These are phyloP conservation scores for Corapipo altera DNA, from an alignment of 2,113 vertebrate species.

Conservation along the genomic window DNA sequence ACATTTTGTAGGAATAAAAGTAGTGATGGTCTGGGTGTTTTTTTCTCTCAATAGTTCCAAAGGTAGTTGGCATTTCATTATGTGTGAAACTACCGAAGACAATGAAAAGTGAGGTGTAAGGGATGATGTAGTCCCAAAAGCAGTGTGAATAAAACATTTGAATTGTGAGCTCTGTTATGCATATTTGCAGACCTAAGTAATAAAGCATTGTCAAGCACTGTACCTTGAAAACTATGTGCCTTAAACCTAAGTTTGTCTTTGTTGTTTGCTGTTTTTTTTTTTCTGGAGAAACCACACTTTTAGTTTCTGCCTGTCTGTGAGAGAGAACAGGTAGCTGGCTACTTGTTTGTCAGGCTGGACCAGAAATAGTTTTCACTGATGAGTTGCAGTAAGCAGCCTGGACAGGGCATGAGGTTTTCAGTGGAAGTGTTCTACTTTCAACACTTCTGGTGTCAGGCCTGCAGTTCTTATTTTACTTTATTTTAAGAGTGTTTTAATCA, in stretches of 20 bases:
- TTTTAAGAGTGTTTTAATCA: not conserved
- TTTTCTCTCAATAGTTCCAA: not conserved
- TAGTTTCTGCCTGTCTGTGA: not conserved
- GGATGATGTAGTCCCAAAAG: not conserved
- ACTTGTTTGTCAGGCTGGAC: not conserved
- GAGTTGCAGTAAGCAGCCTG: not conserved
- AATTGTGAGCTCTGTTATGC: not conserved
- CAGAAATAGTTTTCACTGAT: not conserved
- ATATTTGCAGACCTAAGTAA: not conserved
- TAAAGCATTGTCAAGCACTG: not conserved
- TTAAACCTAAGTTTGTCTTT: not conserved
- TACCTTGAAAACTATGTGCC: not conserved
- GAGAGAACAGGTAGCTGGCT: not conserved
- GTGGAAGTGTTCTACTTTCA: not conserved
- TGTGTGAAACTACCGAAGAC: not conserved
- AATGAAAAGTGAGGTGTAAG: not conserved
- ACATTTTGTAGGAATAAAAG: not conserved
- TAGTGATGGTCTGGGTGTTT: accelerated
- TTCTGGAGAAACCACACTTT: not conserved
- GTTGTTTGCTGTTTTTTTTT: not conserved
- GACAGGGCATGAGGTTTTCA: not conserved
- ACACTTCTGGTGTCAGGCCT: not conserved
- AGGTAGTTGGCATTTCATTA: not conserved
- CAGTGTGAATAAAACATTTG: not conserved
- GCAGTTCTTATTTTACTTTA: not conserved